Base-by-base conservation (phyloP, 2,888 invertebrate genomes). In the Polyommatus iphigenia region DNA sequence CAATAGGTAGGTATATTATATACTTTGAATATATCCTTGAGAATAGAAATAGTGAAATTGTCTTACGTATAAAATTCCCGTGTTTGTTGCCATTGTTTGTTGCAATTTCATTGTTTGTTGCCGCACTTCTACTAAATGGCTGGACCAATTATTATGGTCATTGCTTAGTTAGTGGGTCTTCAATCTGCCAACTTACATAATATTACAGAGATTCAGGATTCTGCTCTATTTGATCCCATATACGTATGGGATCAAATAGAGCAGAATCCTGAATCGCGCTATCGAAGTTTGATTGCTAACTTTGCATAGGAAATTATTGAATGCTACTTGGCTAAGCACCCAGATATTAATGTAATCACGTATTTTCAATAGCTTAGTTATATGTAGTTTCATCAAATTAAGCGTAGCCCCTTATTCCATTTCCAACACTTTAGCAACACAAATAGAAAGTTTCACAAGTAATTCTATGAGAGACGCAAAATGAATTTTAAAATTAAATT, bases 401-500 rank as follows among this genome's bases (percentile, higher is more conserved):
- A 54, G 18, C 54, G 18, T 5, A 54, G 54, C 54, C 18, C 20
- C 59, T 59, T n/a, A n/a, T 59, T 59, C 20, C 59, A 20, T 20
- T 20, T 59, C 59, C 59, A 59, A 20, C 20, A 8, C 20, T 20
- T 20, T 20, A 59, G 24, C 24, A 29, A 67, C 6, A 67, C 29
- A 67, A 67, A 67, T 67, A 67, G 67, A 67, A 67, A 67, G 29
- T 67, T 67, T 15, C 15, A 0, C 29, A 4, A 67, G 67, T 29
- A 32, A 67, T 29, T 32, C 67, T 32, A 15, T 32, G 2, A 15
- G 29, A 67, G 67, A 67, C 29, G 29, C 67, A 67, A 32, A 67
- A 67, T 67, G 29, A 67, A 67, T 67, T 67, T 67, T 67, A 67
- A 29, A 32, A 67, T 67, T 67, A 67, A 67, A 67, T 67, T 67